Base-by-base conservation (phyloP, 2,888 invertebrate genomes). In the Eupithecia insigniata region DNA sequence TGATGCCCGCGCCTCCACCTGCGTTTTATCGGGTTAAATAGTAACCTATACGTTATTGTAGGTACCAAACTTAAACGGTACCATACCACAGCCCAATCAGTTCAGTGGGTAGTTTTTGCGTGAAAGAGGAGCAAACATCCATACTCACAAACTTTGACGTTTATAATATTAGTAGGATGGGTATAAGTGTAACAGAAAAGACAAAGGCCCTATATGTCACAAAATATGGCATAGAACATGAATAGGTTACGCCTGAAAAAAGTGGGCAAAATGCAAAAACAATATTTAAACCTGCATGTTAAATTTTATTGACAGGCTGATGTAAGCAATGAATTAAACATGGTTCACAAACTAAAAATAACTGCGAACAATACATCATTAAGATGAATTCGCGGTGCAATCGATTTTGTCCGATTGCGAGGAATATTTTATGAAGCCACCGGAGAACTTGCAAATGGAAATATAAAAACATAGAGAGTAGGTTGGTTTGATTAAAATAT, bases 361-460 rank as follows among this genome's bases (percentile, higher is more conserved):
- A 16, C 58, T 58, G 26, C 71, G 60, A 72, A 72, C 72, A 72
- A 69, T 73, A 34, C 62, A 65, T 64, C 69, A 66, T 72, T 62
- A 66, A 66, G 60, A 72, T 51, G 66, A 69, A 65, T 60, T 55
- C 68, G 65, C 66, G 66, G 46, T 66, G 36, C 60, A 46, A 72
- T 68, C 72, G 72, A 72, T 66, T 72, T 60, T 46, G 65, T 72
- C 65, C 46, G 58, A 69, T 36, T 62, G 67, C 68, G 64, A 58
- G 67, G 32, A 58, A 67, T 67, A 67, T 61, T 70, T 32, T 68
- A 58, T 65, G 46, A 39, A 34, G 26, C 67, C 28, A 10, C 26
- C 66, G 30, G 26, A 28, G 28, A 28, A 28, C 28, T 55, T 26
- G 26, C 51, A 66, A 51, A 66, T 66, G 16, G 28, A 22, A 51